A percentile compares a stretch with the other conserved stretches of the same genome.
Conservation (phyloP, 2,113 vertebrate genomes). For the Haplochromis burtoni region DNA sequence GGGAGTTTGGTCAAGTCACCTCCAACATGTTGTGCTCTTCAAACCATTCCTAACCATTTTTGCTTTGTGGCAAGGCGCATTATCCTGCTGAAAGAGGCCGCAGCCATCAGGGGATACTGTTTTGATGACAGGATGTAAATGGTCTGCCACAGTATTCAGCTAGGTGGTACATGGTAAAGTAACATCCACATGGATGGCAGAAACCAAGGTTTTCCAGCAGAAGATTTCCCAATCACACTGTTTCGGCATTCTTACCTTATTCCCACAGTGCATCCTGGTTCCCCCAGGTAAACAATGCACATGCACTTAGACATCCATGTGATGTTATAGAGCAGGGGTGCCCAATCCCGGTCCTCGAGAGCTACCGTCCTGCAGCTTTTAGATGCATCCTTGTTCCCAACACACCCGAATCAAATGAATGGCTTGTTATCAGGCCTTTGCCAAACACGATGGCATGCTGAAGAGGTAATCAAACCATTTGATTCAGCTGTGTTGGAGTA, state of each 20-base stretch:
- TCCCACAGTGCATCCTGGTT: not conserved
- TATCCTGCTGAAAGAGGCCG: not conserved
- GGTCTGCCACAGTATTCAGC: not conserved
- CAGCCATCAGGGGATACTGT: fast-evolving
- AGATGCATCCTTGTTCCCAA: no score
- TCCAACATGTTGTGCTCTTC: not conserved
- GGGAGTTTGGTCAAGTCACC: not conserved
- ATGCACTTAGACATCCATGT: not conserved
- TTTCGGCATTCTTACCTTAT: fast-evolving
- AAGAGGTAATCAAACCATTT: no score
- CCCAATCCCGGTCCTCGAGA: no score
- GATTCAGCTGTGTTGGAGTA: no score
- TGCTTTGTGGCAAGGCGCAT: fast-evolving
- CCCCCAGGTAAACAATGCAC: not conserved
- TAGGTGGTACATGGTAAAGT: not conserved
- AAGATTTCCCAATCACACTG: not conserved
- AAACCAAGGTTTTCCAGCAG: not conserved
- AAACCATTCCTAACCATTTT: not conserved
- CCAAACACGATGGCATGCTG: no score
- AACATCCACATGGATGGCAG: not conserved
- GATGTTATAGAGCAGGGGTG: not conserved
- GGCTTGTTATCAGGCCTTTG: no score
- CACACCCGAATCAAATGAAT: no score
- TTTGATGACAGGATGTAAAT: fast-evolving
- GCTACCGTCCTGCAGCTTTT: no score